phyloP scores from a whole-genome alignment of 2,797 vertebrate species.

The Rhinophrynus dorsalis region DNA sequence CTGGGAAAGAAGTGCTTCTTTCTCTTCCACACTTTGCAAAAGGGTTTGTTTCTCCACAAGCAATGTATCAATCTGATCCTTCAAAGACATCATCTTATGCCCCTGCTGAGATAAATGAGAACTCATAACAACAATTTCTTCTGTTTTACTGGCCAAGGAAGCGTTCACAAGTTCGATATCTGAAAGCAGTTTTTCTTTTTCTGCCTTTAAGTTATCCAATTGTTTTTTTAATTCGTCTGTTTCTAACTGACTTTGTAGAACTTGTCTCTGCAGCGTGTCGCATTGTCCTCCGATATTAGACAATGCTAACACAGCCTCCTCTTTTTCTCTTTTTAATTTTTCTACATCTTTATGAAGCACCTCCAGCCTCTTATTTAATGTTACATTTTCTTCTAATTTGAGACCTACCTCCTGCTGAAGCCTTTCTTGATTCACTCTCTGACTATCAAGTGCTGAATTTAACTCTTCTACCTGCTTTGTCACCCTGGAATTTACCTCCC shows the following conservation, averaged over 20 bases:
- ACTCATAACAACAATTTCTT: conserved; percentile 65
- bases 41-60: conserved; percentile 66
- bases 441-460: conserved; percentile 58
- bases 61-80: conserved; percentile 62
- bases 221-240: conserved; percentile 52
- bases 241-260: conserved; percentile 53
- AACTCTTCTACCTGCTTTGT: conserved; percentile 63
- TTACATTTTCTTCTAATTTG: conserved; percentile 61
- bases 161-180: conserved; percentile 64
- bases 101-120: conserved; percentile 60
- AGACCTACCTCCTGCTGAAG: conserved; percentile 68
- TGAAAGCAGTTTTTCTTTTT: conserved; percentile 68
- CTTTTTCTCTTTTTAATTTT: conserved; percentile 66
- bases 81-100: conserved; percentile 59
- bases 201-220: conserved; percentile 52
- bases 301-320: conserved; percentile 57
- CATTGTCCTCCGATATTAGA: conserved; percentile 62
- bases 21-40: conserved; percentile 58
- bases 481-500: conserved; percentile 54
- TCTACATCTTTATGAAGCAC: conserved; percentile 63
- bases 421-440: conserved; percentile 58
- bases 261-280: conserved; percentile 57
- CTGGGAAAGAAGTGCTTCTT: conserved; percentile 64
- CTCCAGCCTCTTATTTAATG: conserved; percentile 67
- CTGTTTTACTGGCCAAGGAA: conserved; percentile 54